Conservation (phyloP, 2,888 invertebrate genomes). For the Agrotis exclamationis region DNA sequence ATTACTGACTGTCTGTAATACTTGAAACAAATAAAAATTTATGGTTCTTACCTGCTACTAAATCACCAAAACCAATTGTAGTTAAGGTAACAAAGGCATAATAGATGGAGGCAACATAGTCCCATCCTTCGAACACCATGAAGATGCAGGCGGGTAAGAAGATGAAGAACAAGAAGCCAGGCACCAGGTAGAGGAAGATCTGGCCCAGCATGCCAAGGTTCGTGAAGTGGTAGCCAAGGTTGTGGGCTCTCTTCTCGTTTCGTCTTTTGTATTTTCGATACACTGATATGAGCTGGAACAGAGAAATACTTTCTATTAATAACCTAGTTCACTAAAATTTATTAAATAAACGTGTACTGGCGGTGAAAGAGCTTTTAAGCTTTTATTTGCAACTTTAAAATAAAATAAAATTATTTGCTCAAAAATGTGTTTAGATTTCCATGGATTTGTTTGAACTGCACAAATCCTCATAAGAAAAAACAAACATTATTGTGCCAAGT, state of each 20-base stretch:
- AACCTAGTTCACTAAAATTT: not conserved
- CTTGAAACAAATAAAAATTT: not conserved
- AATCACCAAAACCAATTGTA: slow-evolving; percentile 98
- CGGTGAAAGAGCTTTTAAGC: too few species aligned
- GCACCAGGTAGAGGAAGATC: slow-evolving; percentile 96
- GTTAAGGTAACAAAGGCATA: slow-evolving; percentile 97
- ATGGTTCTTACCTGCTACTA: slow-evolving; percentile 93
- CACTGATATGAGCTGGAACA: slow-evolving; percentile 93
- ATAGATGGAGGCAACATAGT: slow-evolving; percentile 95
- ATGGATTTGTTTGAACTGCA: too few species aligned
- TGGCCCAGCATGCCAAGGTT: slow-evolving; percentile 95
- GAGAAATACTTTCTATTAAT: not conserved
- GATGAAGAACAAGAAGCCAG: slow-evolving; percentile 96
- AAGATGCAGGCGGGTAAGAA: slow-evolving; percentile 96
- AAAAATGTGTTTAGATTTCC: too few species aligned
- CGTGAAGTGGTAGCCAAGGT: slow-evolving; percentile 92
- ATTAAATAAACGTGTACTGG: not conserved
- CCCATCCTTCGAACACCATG: slow-evolving; percentile 96
- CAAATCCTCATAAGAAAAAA: too few species aligned
- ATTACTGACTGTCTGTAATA: not conserved
- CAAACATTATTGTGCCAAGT: not conserved
- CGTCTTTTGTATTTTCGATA: slow-evolving; percentile 95
- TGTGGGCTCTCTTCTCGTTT: slow-evolving; percentile 91
- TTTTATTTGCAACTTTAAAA: too few species aligned
- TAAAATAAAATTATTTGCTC: too few species aligned